phyloP scores from a whole-genome alignment of 1,140 invertebrate genomes.

The Drosophila navojoa region DNA sequence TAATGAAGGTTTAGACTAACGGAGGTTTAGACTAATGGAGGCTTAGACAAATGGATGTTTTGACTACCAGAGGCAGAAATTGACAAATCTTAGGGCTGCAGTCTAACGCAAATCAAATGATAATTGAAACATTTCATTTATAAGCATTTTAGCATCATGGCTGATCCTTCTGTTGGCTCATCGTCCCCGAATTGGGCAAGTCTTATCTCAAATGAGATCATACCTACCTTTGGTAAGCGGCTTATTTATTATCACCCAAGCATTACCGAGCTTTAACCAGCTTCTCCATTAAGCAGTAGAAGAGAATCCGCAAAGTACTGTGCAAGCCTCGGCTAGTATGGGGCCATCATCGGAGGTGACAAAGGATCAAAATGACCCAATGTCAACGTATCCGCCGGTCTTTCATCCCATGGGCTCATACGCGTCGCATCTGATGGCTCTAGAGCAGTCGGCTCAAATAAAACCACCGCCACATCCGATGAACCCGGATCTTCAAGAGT shows the following conservation, averaged over 20 bases:
- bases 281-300: not conserved
- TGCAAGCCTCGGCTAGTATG: not conserved
- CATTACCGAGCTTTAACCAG: not conserved
- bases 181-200: constrained; percentile 52
- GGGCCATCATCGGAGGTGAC: not conserved
- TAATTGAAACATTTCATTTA: not conserved
- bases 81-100: too few relatives aligned
- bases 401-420: constrained; percentile 54
- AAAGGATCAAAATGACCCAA: constrained; percentile 5
- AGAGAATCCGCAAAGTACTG: not conserved
- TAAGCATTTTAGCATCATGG: constrained; percentile 21
- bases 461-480: constrained; percentile 1
- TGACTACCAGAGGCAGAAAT: too few relatives aligned
- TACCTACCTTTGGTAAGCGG: constrained; percentile 8
- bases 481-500: not conserved
- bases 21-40: too few relatives aligned
- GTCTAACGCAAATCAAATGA: not conserved
- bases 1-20: too few relatives aligned
- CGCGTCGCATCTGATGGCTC: constrained; percentile 35
- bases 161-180: constrained; percentile 44
- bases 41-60: too few relatives aligned
- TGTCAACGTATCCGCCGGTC: constrained; percentile 49
- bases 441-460: constrained; percentile 26
- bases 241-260: not conserved
- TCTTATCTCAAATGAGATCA: constrained; percentile 8